Conservation (phyloP, 1,140 invertebrate genomes). For the Drosophila littoralis region DNA sequence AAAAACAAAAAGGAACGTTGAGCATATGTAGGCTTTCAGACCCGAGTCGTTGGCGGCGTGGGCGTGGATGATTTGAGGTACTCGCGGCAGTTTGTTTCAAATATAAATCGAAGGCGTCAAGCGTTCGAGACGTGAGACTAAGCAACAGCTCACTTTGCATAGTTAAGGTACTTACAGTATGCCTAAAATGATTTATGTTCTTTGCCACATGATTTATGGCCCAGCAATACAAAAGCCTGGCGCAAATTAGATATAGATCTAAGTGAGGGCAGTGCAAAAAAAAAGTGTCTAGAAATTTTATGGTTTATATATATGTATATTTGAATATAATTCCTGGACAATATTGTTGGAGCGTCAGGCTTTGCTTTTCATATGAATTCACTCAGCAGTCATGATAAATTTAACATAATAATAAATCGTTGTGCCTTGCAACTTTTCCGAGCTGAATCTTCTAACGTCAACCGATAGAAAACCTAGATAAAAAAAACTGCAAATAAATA, state of each 20-base stretch:
- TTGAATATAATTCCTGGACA: background rate
- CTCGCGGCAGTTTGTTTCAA: slow-evolving; percentile 42
- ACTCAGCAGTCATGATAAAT: background rate
- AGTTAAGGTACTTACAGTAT: slow-evolving; percentile 18
- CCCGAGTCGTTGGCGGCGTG: slow-evolving; percentile 24
- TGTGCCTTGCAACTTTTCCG: background rate
- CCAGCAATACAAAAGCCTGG: background rate
- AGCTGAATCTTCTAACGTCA: background rate
- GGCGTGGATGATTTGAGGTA: slow-evolving; percentile 45
- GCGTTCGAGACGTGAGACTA: slow-evolving; percentile 8
- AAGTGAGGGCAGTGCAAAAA: slow-evolving; percentile 1
- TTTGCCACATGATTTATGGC: slow-evolving; percentile 27
- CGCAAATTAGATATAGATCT: slow-evolving; percentile 9
- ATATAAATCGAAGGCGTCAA: slow-evolving; percentile 30
- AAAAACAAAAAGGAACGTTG: slow-evolving; percentile 40
- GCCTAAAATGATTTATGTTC: slow-evolving; percentile 43
- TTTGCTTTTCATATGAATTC: background rate
- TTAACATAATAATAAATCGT: background rate
- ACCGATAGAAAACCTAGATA: too few relatives aligned
- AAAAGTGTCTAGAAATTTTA: background rate
- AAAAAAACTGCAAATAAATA: too few relatives aligned
- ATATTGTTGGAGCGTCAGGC: background rate
- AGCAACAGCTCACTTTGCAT: slow-evolving; percentile 27
- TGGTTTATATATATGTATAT: slow-evolving; percentile 1
- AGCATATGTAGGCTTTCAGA: slow-evolving; percentile 35